Base-by-base conservation (phyloP, 2,113 vertebrate species). In the Daphoenositta chrysoptera region DNA sequence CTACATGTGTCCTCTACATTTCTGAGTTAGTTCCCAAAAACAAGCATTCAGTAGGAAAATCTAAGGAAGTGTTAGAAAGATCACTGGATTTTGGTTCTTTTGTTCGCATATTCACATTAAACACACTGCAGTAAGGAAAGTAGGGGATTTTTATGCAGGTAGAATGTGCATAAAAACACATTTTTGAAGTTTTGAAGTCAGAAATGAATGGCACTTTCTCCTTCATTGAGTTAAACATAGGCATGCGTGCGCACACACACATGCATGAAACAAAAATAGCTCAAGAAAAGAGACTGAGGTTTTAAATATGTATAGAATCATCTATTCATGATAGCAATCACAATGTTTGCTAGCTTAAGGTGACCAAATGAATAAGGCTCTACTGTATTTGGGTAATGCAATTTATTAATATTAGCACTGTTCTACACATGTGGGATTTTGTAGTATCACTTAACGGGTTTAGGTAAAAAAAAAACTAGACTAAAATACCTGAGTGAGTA, bases 241-340 rank as follows among this genome's bases (percentile, higher is more conserved):
- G 26, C 24, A 30, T 58, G 33, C 0, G 0, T 48, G 17, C 0
- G 4, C 7, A 27, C 15, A 44, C 14, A 35, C 23, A 35, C 28
- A 56, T 22, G 6, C 40, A 57, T 28, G 31, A 44, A 73, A 80
- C 35, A 61, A 87, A 87, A 87, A 33, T 50, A 85, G 6, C 31
- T 89, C 50, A 73, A 48, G 54, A 82, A 82, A 84, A 0, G 4
- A 94, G 15, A 40, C 6, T 31, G 50, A 61, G 51, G 14, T 75
- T 94, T 81, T 89, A 28, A 78, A 57, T 70, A 51, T 82, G 47
- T 58, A 53, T 30, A 57, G 21, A 69, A 47, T 77, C 24, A 60
- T 72, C 45, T 83, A 47, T 37, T 84, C 35, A 47, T 47, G 6
- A 61, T 7, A 81, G 23, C 18, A 84, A 33, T 75, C 65, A 78